Evolutionary conservation across 92 coral and sea anemone genomes (phyloP).

Genomic region (Zoanthus solanderi): DNA sequence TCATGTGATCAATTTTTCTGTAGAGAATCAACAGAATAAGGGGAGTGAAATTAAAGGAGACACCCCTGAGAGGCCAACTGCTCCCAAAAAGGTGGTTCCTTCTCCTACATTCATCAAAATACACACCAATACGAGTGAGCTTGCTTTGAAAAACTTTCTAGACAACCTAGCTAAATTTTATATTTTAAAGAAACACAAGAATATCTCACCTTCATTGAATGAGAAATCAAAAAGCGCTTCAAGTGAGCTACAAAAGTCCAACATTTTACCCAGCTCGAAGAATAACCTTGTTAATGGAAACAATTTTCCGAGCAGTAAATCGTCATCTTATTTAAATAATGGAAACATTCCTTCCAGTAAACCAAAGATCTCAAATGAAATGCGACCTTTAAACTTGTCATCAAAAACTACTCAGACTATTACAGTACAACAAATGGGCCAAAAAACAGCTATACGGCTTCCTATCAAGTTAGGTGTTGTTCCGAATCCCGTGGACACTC

Average conservation of each 20-base stretch:
- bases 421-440: neutral
- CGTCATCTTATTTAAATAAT: neutral
- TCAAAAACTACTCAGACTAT: neutral
- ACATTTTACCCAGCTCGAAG: neutral
- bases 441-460: neutral
- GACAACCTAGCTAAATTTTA: constrained; percentile 34
- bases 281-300: neutral
- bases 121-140: constrained; percentile 38
- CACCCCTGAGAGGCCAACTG: neutral
- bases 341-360: neutral
- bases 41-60: neutral
- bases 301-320: neutral
- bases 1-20: neutral
- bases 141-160: constrained; percentile 24
- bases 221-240: neutral
- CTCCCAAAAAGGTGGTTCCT: neutral
- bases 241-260: neutral
- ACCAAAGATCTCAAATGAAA: neutral
- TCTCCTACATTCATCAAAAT: constrained; percentile 31
- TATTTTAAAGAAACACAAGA: constrained; percentile 17
- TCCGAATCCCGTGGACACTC: neutral
- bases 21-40: neutral
- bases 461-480: constrained; percentile 5
- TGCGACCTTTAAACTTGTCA: neutral
- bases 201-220: neutral